Base-by-base conservation (phyloP, 2,797 vertebrate genomes). In the Alosa sapidissima region DNA sequence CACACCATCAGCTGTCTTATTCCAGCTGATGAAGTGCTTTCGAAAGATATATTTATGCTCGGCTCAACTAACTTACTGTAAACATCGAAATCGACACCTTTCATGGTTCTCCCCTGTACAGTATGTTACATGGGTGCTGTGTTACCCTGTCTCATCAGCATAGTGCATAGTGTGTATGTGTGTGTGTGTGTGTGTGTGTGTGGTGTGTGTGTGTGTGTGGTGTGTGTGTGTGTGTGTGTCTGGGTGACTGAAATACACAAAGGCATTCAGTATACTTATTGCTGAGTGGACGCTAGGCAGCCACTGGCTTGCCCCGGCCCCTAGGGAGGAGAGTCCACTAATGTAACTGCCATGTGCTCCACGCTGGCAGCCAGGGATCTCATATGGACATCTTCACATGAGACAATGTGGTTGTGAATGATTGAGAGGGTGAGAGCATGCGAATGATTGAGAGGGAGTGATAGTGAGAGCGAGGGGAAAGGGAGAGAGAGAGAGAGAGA, bases 401-500 rank as follows among this genome's bases (percentile, higher is more conserved):
- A 81, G 28, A 81, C 51, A 81, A 81, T 81, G 47, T 28, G 72
- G 14, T 55, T 55, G 54, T 55, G 54, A 55, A 19, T 55, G 54
- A 55, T 55, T 55, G 72, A 78, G 19, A 78, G 72, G 14, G 58
- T n/a, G 72, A 78, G 28, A 41, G 72, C 36, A 78, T 78, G 72
- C 47, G 72, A 78, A 78, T 41, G 72, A 45, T 78, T 78, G 72
- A 19, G 41, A 78, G 36, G 72, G 72, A 78, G 41, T 78, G 5
- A 45, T 16, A 78, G 14, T 78, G 5, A 45, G 36, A 78, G 14
- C 45, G 19, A 28, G 62, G 65, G 36, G 65, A 72, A 16, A 19
- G 8, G 14, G 28, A 16, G 14, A 16, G 33, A 75, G 36, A 75
- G 13, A 41, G 68, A 75, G 0, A 78, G 14, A 75, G 33, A 45